Evolutionary conservation across 2,888 invertebrate species (phyloP), one percentile per base, ranked within the genome.

Genomic region (Phaedon cochleariae): DNA sequence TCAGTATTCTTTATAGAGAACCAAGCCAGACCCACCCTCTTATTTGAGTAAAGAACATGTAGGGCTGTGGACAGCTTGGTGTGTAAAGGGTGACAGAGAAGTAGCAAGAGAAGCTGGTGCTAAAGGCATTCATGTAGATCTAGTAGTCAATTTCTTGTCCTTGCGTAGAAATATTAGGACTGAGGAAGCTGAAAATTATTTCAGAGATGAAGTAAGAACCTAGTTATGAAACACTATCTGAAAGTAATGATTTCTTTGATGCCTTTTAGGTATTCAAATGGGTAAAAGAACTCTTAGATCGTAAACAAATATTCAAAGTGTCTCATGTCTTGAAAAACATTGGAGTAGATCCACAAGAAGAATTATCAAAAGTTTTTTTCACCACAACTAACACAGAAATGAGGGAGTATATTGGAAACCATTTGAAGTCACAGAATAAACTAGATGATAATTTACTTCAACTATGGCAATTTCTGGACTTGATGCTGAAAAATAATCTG

Each of bases 81-180:
- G 86, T 67, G 85, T 83, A 60, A 87, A 89, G 72, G 87, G 88
- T 45, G 85, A 88, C 31, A 84, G 88, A 76, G 90, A 90, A 81
- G 87, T 90, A 48, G 88, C 88, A 0, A 84, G 90, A 73, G 90
- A 91, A 80, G 89, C 90, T 12, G 90, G 89, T 29, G 87, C 88
- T 1, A 90, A 91, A 79, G 90, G 90, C 17, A 86, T 87, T 26
- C 88, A 89, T 73, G 85, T 90, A 51, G 82, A 84, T 34, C 80
- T 90, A 61, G 90, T 89, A 45, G 80, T 87, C 58, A 85, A 85
- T 72, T 90, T 87, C 80, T 81, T 91, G 18, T 85, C 86, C 73
- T 80, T 81, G 46, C 86, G 88, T 74, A 87, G 87, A 77, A 83
- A 84, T 65, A 87, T 87, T 83, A 84, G 81, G 68, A 80, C 86